A percentile compares a stretch with the other conserved stretches of the same genome.
phyloP scores from a whole-genome alignment of 2,888 invertebrate genomes.

The Gymnoscelis rufifasciata region DNA sequence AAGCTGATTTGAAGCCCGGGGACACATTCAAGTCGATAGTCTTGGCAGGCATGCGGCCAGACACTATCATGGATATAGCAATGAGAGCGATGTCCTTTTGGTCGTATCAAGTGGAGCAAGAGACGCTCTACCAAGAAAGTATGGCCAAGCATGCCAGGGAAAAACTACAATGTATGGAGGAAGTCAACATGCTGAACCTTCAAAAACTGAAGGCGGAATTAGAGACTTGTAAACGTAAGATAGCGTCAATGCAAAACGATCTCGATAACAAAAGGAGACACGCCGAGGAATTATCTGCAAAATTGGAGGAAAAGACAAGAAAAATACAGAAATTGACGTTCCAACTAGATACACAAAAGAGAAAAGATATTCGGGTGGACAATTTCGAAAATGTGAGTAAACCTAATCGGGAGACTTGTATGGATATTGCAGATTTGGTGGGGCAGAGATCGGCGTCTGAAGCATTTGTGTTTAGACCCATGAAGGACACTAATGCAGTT shows the following conservation, averaged over 20 bases:
- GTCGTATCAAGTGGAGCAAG: conserved; percentile 76
- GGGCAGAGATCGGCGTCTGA: conserved; percentile 55
- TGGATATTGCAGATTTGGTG: conserved; percentile 68
- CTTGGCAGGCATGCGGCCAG: conserved; percentile 73
- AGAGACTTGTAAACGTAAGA: conserved; percentile 68
- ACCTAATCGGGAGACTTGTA: conserved; percentile 52
- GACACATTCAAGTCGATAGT: conserved; percentile 77
- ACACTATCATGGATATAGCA: conserved; percentile 75
- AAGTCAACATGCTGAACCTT: conserved; percentile 62
- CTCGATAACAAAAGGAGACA: conserved; percentile 67
- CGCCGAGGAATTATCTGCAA: conserved; percentile 63
- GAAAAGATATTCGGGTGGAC: conserved; percentile 56
- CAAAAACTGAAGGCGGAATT: conserved; percentile 72
- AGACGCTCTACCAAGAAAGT: conserved; percentile 70
- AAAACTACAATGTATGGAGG: conserved; percentile 67
- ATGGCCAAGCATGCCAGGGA: conserved; percentile 68
- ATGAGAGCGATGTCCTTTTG: conserved; percentile 78
- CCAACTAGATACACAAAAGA: conserved; percentile 63
- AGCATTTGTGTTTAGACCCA: conserved; percentile 62
- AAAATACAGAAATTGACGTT: conserved; percentile 71
- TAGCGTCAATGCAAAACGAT: conserved; percentile 61
- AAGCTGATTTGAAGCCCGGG: conserved; percentile 71
- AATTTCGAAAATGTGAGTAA: conserved; percentile 45
- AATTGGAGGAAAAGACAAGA: conserved; percentile 64
- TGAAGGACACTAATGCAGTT: conserved; percentile 53